phyloP scores from a whole-genome alignment of 2,113 vertebrate species.

The Setophaga coronata region DNA sequence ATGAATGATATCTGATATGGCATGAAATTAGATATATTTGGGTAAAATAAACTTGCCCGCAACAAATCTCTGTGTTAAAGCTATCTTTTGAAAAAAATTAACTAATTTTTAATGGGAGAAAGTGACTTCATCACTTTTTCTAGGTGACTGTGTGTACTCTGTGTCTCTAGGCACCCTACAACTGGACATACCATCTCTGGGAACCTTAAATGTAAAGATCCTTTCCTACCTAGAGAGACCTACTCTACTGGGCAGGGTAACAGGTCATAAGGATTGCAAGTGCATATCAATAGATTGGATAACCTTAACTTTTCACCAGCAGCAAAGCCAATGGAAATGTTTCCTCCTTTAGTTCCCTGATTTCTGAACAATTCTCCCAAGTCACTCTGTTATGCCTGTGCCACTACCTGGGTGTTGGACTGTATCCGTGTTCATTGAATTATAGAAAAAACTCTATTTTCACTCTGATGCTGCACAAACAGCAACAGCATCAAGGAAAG shows the following conservation, averaged over 20 bases:
- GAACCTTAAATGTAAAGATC: background rate
- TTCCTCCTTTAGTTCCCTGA: background rate
- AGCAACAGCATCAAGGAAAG: background rate
- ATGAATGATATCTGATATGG: background rate
- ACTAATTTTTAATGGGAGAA: background rate
- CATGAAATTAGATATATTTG: background rate
- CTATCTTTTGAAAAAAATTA: background rate
- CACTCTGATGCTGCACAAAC: background rate
- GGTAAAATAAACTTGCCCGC: background rate
- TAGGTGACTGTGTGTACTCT: background rate
- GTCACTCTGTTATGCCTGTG: background rate
- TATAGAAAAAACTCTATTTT: background rate
- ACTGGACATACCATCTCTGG: background rate
- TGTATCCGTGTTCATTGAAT: background rate
- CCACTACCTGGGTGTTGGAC: background rate
- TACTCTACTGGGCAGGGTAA: fast-evolving
- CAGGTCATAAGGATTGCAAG: fast-evolving
- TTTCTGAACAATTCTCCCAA: background rate
- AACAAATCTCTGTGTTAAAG: background rate
- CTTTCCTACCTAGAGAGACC: background rate
- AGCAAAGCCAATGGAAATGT: background rate
- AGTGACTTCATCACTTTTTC: background rate
- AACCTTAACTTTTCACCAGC: background rate
- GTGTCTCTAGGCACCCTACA: background rate
- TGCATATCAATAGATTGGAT: background rate